Evolutionary conservation across 2,113 vertebrate genomes (phyloP), one percentile per base, ranked within the genome.

Genomic region (Ictalurus punctatus): DNA sequence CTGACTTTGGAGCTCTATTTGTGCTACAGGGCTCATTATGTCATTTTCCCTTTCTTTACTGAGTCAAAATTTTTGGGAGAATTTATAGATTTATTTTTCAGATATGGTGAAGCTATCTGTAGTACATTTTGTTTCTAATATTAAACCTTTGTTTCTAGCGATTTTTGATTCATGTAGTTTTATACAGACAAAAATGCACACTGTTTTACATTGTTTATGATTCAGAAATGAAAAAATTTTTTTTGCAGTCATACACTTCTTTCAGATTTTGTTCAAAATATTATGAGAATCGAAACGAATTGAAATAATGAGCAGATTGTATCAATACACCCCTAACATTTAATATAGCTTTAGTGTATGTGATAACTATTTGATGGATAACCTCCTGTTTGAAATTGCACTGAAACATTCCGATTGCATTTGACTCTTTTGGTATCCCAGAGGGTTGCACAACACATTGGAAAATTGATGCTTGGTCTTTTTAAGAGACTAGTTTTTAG

Each of bases 401-500:
- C 56, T 19, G 40, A 58, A 83, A n/a, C 52, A 79, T 52, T 71
- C 71, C 6, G 6, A 59, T 52, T 37, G 34, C 34, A 63, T 67
- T 37, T 83, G 67, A 76, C 86, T 83, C 23, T 34, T 4, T 71
- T 14, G 13, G 40, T 27, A 25, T 87, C 90, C 63, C 87, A n/a
- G 25, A 44, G 82, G 89, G 84, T n/a, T 48, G 30, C 40, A n/a
- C 85, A 83, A 87, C 67, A 89, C 63, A 83, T 37, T 73, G 87
- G 76, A 88, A 90, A 61, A 91, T 88, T 89, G 83, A 87, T 92
- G 59, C 76, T 87, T 67, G 84, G 85, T 87, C 84, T 90, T 88
- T 86, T 86, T 90, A 84, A 81, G 44, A 81, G 87, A 85, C 84
- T 83, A 90, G 82, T 91, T 90, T 92, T 92, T 91, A 90, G 90